These are phyloP conservation scores for Meteorus sp. DNA, from an alignment of 1,140 invertebrate genomes.

Conservation along the genomic window DNA sequence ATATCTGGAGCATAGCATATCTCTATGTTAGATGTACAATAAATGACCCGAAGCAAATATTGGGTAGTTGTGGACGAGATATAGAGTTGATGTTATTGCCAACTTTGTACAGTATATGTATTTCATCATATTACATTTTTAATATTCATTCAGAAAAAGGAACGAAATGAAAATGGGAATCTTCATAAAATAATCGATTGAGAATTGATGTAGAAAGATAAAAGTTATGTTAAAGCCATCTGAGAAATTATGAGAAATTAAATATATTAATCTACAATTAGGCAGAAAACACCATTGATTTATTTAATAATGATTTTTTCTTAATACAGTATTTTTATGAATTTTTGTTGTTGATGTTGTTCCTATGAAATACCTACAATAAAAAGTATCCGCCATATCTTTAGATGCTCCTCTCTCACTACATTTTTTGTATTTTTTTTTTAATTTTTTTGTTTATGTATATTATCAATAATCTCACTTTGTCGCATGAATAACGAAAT, in stretches of 20 bases:
- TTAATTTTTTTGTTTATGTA: slow-evolving; percentile 37
- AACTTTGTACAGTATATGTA: slow-evolving; percentile 51
- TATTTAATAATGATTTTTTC: slow-evolving; percentile 48
- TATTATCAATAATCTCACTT: slow-evolving; percentile 58
- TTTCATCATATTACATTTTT: slow-evolving; percentile 10
- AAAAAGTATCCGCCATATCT: slow-evolving; percentile 55
- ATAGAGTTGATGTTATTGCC: slow-evolving; percentile 52
- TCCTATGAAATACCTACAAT: slow-evolving; percentile 58
- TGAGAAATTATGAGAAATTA: too few species aligned
- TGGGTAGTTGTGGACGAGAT: too few species aligned
- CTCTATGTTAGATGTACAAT: slow-evolving; percentile 10
- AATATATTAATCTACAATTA: too few species aligned
- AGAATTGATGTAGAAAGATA: too few species aligned
- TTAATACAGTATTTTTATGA: slow-evolving; percentile 53
- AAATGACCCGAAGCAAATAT: too few species aligned
- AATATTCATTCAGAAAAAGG: too few species aligned
- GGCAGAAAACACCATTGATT: slow-evolving; percentile 58
- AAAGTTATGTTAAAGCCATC: too few species aligned
- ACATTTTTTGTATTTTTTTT: slow-evolving; percentile 39
- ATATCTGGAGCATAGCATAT: too few species aligned
- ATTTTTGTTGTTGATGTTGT: slow-evolving; percentile 42
- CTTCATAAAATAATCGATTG: too few species aligned
- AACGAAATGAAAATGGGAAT: too few species aligned
- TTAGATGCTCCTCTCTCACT: slow-evolving; percentile 39
- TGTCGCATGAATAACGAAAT: slow-evolving; percentile 45